A percentile compares a stretch with the other conserved stretches of the same genome.
phyloP scores from a whole-genome alignment of 2,888 invertebrate species.

The Pyrrhia umbra region DNA sequence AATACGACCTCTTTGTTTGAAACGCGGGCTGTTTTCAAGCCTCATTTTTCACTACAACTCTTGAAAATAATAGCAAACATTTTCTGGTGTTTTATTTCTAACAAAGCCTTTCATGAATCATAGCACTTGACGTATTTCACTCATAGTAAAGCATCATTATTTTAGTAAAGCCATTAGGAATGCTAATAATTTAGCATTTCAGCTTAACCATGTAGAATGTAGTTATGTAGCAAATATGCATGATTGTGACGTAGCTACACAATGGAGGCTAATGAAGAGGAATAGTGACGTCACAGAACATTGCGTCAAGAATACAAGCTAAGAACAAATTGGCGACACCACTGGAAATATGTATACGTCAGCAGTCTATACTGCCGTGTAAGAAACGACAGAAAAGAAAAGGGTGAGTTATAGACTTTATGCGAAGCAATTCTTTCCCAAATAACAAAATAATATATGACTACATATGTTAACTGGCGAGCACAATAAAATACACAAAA shows the following conservation, averaged over 20 bases:
- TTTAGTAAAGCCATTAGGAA: slow-evolving; percentile 22
- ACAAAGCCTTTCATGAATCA: slow-evolving; percentile 30
- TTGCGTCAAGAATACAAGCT: slow-evolving; percentile 18
- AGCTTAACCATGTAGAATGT: slow-evolving; percentile 27
- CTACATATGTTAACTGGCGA: not conserved
- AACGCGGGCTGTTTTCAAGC: not conserved
- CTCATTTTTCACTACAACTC: slow-evolving; percentile 1
- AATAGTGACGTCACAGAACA: slow-evolving; percentile 29
- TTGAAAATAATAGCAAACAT: slow-evolving; percentile 10
- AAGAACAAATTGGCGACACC: slow-evolving; percentile 38
- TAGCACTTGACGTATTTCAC: slow-evolving; percentile 36
- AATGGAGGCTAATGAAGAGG: slow-evolving; percentile 47
- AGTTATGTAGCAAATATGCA: slow-evolving; percentile 21
- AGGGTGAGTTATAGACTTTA: slow-evolving; percentile 21
- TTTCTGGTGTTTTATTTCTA: not conserved
- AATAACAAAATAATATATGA: slow-evolving; percentile 4
- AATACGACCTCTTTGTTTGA: slow-evolving; percentile 5
- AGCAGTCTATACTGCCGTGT: slow-evolving; percentile 3
- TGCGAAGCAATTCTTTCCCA: not conserved
- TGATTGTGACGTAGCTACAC: slow-evolving; percentile 29
- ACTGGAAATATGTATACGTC: slow-evolving; percentile 9
- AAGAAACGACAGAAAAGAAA: slow-evolving; percentile 19
- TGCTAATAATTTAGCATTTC: slow-evolving; percentile 43
- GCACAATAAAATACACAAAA: not conserved
- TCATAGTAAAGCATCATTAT: slow-evolving; percentile 18